Percentiles rank a stretch among this genome's conserved stretches.
Conservation (phyloP, 2,888 invertebrate species). For the Dusona sp. region DNA sequence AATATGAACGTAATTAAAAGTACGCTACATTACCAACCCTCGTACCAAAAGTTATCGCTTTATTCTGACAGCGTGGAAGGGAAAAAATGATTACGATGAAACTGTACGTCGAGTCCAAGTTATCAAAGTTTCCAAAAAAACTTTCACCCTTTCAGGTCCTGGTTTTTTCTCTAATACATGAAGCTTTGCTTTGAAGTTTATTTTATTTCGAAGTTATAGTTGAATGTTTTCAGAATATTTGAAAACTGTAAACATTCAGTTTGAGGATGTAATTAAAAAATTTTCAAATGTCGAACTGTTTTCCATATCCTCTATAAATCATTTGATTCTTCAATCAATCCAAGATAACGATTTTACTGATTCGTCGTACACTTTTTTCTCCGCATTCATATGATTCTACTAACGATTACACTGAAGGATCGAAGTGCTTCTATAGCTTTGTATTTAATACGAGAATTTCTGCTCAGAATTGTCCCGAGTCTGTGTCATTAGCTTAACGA, state of each 20-base stretch:
- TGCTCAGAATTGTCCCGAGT: slow-evolving; percentile 55
- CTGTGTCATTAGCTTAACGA: slow-evolving; percentile 65
- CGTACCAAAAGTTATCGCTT: too few species aligned
- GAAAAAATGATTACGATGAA: too few species aligned
- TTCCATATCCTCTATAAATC: too few species aligned
- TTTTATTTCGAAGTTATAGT: neutral
- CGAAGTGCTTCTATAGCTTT: neutral
- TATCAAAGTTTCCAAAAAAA: too few species aligned
- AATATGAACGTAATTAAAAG: too few species aligned
- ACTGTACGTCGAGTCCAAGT: too few species aligned
- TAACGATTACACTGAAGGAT: neutral
- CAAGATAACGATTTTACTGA: neutral
- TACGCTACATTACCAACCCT: too few species aligned
- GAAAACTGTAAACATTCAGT: neutral
- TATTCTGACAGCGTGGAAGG: too few species aligned
- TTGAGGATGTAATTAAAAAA: neutral
- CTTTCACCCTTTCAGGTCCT: too few species aligned
- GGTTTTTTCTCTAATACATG: too few species aligned
- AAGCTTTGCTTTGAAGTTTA: neutral
- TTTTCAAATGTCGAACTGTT: too few species aligned
- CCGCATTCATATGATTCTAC: neutral
- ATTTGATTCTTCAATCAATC: neutral
- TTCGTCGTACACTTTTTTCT: neutral
- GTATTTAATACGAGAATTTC: neutral
- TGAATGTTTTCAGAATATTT: neutral